Conservation (phyloP, 2,888 invertebrate genomes). For the Hipparchia sbordonii region DNA sequence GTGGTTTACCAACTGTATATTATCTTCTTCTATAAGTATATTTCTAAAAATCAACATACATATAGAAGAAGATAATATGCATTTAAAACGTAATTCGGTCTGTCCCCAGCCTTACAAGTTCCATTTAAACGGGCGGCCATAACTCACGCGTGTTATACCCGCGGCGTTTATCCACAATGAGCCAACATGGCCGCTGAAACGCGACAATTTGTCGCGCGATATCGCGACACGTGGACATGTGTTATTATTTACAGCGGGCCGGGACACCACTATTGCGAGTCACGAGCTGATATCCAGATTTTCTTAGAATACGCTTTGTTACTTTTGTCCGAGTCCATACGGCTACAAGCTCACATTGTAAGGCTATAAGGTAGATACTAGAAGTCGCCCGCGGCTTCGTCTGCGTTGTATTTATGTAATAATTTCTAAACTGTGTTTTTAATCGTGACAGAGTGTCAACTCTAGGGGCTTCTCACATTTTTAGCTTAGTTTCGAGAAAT, state of each 20-base stretch:
- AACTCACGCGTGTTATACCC: slow-evolving; percentile 46
- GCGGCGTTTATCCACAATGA: slow-evolving; percentile 42
- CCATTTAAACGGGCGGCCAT: slow-evolving; percentile 41
- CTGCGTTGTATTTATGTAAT: too few species aligned
- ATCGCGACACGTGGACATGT: slow-evolving; percentile 46
- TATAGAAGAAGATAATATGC: neutral
- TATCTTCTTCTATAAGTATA: too few species aligned
- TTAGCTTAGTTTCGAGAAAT: too few species aligned
- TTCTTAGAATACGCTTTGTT: slow-evolving; percentile 29
- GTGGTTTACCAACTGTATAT: too few species aligned
- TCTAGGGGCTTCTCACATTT: too few species aligned
- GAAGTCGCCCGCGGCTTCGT: too few species aligned
- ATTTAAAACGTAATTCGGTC: neutral
- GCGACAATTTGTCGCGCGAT: slow-evolving; percentile 66
- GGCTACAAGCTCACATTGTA: neutral
- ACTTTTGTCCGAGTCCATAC: neutral
- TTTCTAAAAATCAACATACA: too few species aligned
- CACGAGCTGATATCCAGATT: slow-evolving; percentile 37
- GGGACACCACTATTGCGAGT: slow-evolving; percentile 38
- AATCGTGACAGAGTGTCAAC: too few species aligned
- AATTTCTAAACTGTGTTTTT: too few species aligned
- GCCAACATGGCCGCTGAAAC: slow-evolving; percentile 49
- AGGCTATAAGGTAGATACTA: too few species aligned
- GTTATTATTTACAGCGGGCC: slow-evolving; percentile 45
- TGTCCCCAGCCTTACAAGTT: slow-evolving; percentile 25